Evolutionary conservation across 2,797 vertebrate species (phyloP).

Genomic region (Cichlasoma orientale): DNA sequence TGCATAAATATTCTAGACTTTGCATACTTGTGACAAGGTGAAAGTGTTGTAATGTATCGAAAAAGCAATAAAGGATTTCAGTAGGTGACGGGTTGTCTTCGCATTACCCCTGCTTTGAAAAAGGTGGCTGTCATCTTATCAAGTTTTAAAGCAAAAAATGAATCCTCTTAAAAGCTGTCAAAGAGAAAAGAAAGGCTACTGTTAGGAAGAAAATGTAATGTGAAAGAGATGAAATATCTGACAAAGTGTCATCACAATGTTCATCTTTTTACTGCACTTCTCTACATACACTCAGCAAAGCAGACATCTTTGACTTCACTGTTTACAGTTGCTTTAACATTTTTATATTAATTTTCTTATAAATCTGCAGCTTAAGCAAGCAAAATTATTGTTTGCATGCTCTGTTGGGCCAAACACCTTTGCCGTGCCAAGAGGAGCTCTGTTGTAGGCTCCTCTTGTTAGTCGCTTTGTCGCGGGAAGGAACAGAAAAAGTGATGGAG

Average conservation of each 20-base stretch:
- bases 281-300: not conserved
- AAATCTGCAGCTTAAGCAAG: no score
- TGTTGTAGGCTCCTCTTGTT: no score
- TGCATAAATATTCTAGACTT: constrained; percentile 20
- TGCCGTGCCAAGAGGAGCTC: no score
- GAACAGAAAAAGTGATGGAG: no score
- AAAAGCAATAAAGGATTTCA: constrained; percentile 12
- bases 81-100: not conserved
- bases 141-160: not conserved
- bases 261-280: not conserved
- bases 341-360: not conserved
- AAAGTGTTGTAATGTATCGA: not conserved
- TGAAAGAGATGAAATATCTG: not conserved
- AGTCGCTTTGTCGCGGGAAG: no score
- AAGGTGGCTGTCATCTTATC: constrained; percentile 16
- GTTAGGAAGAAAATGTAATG: not conserved
- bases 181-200: not conserved
- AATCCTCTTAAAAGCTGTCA: not conserved
- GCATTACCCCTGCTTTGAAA: constrained; percentile 20
- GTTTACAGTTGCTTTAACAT: not conserved
- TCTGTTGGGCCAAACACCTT: no score
- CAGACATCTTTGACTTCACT: not conserved
- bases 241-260: not conserved
- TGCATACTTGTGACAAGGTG: constrained; percentile 5
- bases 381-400: no score